Base-by-base conservation (phyloP, 2,888 invertebrate genomes). In the Drosophila rellima region DNA sequence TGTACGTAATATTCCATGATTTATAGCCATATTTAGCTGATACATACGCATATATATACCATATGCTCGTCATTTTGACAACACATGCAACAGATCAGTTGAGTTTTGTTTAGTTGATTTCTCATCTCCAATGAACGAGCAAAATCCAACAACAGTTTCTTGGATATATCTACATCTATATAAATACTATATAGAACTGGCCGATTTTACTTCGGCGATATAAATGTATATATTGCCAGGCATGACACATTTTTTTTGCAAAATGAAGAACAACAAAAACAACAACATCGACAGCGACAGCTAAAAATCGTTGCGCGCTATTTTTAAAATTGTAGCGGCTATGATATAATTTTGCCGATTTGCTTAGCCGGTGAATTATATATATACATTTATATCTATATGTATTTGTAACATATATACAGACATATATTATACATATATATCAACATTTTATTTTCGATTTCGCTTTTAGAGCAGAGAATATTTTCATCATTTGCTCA, bases 271-370 rank as follows among this genome's bases (percentile, higher is more conserved):
- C 50, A 50, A 54, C 60, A 59, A 59, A 13, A 48, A 56, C 52
- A 57, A 50, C 35, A 61, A 45, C 69, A 61, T 59, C 48, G 23
- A 48, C 65, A 59, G 61, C 56, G 33, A 48, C 48, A 72, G 70
- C 29, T 56, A 47, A 69, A 62, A 74, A 74, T 59, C 67, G 73
- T 63, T 63, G 78, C 51, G 63, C 57, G 74, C 84, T 90, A 83
- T 90, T 85, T 90, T 74, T 90, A 88, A 90, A 85, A 80, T 61
- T 37, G 65, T 82, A 65, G 82, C 67, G 69, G 63, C 89, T 75
- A 74, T 85, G 85, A 85, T 85, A 90, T 90, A 85, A 85, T 85
- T 90, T 80, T 50, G 66, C 65, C 79, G 89, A 67, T 88, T 83
- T 75, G 70, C 75, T 84, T 75, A 71, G 86, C 79, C 88, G 86